These are phyloP conservation scores for Ptychochromis oligacanthus DNA, from an alignment of 2,113 vertebrate genomes.

Conservation along the genomic window DNA sequence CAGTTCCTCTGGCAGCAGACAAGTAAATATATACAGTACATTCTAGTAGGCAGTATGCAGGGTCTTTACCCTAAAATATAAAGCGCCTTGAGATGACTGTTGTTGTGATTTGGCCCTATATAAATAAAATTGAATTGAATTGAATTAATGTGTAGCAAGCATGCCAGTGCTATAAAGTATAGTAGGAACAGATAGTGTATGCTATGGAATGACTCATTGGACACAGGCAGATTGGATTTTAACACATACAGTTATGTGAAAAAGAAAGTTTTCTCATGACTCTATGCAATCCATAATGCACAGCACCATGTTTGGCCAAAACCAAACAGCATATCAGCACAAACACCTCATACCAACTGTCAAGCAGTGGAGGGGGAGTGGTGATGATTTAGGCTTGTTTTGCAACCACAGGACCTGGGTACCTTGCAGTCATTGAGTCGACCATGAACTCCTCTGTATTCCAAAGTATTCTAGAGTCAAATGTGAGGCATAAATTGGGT, in stretches of 20 bases:
- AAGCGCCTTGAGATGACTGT: too few species aligned
- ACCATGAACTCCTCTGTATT: neutral
- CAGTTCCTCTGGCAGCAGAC: neutral
- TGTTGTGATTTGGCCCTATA: too few species aligned
- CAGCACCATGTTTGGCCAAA: neutral
- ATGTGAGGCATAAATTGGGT: neutral
- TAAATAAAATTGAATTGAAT: too few species aligned
- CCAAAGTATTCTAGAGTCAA: neutral
- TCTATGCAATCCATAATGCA: neutral
- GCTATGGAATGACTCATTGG: neutral
- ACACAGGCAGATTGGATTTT: rapidly evolving
- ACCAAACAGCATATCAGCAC: neutral
- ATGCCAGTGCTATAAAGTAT: neutral
- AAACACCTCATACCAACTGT: neutral
- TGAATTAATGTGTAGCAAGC: neutral
- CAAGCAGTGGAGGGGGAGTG: neutral
- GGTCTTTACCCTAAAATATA: too few species aligned
- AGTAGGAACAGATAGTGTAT: neutral
- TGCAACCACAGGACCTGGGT: too few species aligned
- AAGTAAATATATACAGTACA: neutral
- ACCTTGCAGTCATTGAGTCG: neutral
- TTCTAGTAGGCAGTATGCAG: neutral
- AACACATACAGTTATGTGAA: neutral
- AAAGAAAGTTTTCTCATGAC: too few species aligned
- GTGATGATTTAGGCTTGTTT: neutral